Conservation (phyloP, 2,797 vertebrate genomes). For the Tarsius wallacei region DNA sequence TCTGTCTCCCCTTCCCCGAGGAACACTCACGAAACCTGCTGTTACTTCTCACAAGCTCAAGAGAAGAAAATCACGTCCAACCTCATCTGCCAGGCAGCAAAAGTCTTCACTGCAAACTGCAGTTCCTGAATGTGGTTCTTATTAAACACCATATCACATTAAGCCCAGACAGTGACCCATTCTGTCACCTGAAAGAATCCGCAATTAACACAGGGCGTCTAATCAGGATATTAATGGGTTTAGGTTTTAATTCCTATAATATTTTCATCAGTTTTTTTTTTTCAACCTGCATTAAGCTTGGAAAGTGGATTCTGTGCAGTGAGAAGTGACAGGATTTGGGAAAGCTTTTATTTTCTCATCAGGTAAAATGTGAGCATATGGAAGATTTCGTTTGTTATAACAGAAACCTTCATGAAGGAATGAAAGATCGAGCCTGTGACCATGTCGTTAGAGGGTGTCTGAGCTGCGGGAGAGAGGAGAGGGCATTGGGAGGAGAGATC, state of each 20-base stretch:
- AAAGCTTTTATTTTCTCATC: constrained; percentile 76
- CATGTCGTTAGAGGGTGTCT: background rate
- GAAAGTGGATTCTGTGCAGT: constrained; percentile 62
- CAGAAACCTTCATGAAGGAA: constrained; percentile 51
- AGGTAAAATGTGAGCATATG: background rate
- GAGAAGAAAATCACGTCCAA: background rate
- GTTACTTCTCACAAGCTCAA: background rate
- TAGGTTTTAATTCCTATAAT: constrained; percentile 68
- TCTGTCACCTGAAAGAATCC: constrained; percentile 69
- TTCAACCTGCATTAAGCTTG: constrained; percentile 42
- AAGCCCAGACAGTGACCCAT: constrained; percentile 59
- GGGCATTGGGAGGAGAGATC: rapidly evolving
- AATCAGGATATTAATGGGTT: constrained; percentile 54
- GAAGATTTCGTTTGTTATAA: constrained; percentile 10
- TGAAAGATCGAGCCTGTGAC: background rate
- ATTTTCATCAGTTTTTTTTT: constrained; percentile 75
- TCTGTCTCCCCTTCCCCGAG: background rate
- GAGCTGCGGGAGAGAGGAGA: background rate
- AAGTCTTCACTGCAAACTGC: constrained; percentile 23
- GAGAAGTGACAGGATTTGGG: constrained; percentile 58
- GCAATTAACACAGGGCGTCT: constrained; percentile 64
- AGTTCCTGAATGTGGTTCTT: background rate
- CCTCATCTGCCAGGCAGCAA: background rate
- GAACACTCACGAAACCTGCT: background rate
- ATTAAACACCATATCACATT: background rate